These are phyloP conservation scores for Notolepis coatsorum DNA, from an alignment of 2,797 vertebrate genomes.

Conservation along the genomic window DNA sequence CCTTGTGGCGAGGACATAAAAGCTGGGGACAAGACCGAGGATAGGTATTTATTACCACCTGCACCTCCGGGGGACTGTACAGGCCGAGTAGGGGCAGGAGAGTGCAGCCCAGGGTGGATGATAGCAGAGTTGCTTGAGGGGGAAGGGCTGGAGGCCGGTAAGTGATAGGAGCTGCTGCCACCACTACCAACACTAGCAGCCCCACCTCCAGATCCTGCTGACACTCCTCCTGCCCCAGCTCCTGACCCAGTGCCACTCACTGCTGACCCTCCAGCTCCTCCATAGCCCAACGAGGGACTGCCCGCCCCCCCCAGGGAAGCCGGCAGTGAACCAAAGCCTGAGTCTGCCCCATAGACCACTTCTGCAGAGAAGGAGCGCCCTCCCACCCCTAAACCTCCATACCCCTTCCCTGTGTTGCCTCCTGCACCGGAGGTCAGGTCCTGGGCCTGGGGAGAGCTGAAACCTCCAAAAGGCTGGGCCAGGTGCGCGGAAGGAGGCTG, in stretches of 20 bases:
- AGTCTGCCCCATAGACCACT: constrained; percentile 76
- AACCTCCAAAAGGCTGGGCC: constrained; percentile 80
- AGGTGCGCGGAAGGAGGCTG: constrained; percentile 76
- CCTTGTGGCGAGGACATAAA: constrained; percentile 86
- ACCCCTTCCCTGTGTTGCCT: constrained; percentile 63
- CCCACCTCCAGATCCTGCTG: constrained; percentile 60
- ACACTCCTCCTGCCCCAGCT: constrained; percentile 52
- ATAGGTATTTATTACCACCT: constrained; percentile 85
- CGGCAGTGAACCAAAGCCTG: constrained; percentile 72
- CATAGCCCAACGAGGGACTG: constrained; percentile 88
- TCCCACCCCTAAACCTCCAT: constrained; percentile 60
- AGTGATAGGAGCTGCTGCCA: constrained; percentile 73
- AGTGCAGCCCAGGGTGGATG: constrained; percentile 85
- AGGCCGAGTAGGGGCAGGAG: constrained; percentile 82
- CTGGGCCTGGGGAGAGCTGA: constrained; percentile 84
- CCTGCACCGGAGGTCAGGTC: constrained; percentile 80
- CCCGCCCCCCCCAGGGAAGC: constrained; percentile 77
- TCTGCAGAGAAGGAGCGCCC: constrained; percentile 79
- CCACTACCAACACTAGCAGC: constrained; percentile 57
- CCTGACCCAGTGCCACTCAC: constrained; percentile 61
- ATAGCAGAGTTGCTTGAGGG: constrained; percentile 79
- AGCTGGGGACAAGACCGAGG: constrained; percentile 85
- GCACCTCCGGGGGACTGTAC: constrained; percentile 77
- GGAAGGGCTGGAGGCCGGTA: constrained; percentile 87
- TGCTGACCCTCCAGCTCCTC: constrained; percentile 60